phyloP scores from a whole-genome alignment of 1,140 invertebrate species.

The Idris sp. region DNA sequence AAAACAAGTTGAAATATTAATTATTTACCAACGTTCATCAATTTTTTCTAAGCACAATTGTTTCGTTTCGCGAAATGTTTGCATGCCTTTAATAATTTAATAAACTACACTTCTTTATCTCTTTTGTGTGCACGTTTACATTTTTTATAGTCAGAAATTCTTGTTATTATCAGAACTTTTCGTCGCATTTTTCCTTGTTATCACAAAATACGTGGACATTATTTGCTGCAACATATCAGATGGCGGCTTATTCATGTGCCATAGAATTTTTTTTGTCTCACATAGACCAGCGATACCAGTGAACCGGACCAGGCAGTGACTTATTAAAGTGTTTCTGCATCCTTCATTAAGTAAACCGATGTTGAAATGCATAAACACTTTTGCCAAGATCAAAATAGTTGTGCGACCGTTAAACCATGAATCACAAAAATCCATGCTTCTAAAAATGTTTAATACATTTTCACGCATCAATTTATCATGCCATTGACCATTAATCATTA shows the following conservation, averaged over 20 bases:
- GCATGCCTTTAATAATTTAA: constrained; percentile 8
- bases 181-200: constrained; percentile 40
- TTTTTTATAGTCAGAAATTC: constrained; percentile 2
- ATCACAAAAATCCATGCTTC: constrained; percentile 46
- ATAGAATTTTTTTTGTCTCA: constrained; percentile 28
- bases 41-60: too few species aligned
- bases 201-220: constrained; percentile 27
- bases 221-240: constrained; percentile 22
- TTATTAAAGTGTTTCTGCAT: constrained; percentile 48
- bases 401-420: constrained; percentile 37
- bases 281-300: constrained; percentile 30
- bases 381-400: constrained; percentile 49
- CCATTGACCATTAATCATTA: constrained; percentile 36
- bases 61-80: too few species aligned
- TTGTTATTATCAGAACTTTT: constrained; percentile 38
- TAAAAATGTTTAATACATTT: constrained; percentile 41
- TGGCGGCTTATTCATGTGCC: constrained; percentile 31
- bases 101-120: constrained; percentile 6
- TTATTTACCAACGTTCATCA: too few species aligned
- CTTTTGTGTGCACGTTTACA: neutral
- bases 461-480: constrained; percentile 40
- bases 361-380: constrained; percentile 43
- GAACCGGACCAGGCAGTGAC: constrained; percentile 35
- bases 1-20: constrained; percentile 2
- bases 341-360: constrained; percentile 43